Percentiles rank a stretch among this genome's conserved stretches.
phyloP scores from a whole-genome alignment of 2,797 vertebrate genomes.

The Gobio occitaniae region DNA sequence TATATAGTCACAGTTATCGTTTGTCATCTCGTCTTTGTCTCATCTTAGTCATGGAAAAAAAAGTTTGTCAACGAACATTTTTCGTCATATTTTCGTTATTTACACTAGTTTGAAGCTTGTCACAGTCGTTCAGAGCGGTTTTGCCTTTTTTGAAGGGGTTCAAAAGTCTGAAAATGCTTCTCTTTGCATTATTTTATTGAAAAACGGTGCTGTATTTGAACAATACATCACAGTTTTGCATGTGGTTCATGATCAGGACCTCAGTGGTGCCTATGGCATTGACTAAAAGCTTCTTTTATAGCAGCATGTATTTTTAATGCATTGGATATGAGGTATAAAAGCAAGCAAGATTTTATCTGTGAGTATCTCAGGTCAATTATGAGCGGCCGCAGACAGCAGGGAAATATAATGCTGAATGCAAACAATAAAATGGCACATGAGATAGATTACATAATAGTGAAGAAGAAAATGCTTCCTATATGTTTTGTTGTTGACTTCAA shows the following conservation, averaged over 20 bases:
- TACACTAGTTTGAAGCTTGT: no score
- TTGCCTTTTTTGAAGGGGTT: not conserved
- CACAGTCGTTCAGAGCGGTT: no score
- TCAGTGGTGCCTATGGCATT: not conserved
- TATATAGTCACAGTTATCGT: no score
- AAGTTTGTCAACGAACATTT: no score
- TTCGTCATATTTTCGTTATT: no score
- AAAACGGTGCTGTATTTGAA: constrained; percentile 6
- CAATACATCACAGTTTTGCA: constrained; percentile 32
- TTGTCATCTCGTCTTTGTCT: no score
- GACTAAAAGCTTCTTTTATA: not conserved
- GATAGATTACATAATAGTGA: not conserved
- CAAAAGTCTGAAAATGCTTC: not conserved
- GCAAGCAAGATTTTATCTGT: constrained; percentile 6
- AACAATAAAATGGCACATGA: not conserved
- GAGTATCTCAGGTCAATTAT: not conserved
- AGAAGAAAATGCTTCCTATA: not conserved
- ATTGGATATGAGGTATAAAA: not conserved
- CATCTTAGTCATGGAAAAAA: no score
- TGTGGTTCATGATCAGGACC: constrained; percentile 6
- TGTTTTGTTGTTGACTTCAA: no score
- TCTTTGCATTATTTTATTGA: constrained; percentile 7
- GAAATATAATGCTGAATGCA: not conserved
- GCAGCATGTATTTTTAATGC: not conserved
- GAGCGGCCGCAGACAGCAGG: not conserved